phyloP scores from a whole-genome alignment of 2,888 invertebrate genomes.

The Agrypnus murinus region DNA sequence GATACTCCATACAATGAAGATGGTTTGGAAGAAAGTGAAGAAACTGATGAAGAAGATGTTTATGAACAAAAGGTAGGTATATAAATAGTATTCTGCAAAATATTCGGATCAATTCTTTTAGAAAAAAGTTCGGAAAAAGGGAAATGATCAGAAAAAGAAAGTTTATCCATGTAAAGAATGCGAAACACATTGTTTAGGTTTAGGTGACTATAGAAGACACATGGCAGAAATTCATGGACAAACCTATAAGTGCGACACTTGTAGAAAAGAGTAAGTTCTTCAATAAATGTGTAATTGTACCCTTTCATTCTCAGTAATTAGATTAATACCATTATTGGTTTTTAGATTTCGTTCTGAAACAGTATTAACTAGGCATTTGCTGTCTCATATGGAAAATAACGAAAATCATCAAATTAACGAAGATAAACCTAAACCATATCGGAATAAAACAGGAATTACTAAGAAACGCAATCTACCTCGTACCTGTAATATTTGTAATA shows the following conservation, averaged over 20 bases:
- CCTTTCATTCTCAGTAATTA: neutral
- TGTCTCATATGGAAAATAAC: constrained; percentile 32
- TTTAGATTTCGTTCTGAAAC: constrained; percentile 50
- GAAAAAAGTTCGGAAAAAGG: constrained; percentile 32
- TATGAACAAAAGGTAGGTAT: constrained; percentile 17
- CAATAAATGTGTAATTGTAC: too few relatives aligned
- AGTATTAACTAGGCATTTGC: constrained; percentile 45
- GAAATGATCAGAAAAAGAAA: constrained; percentile 40
- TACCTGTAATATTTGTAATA: constrained; percentile 63
- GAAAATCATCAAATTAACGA: constrained; percentile 17
- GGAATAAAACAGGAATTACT: constrained; percentile 54
- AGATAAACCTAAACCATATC: constrained; percentile 34
- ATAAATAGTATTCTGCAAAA: neutral
- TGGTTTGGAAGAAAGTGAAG: constrained; percentile 15
- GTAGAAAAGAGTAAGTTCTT: constrained; percentile 51
- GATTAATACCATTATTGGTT: neutral
- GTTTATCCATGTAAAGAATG: constrained; percentile 55
- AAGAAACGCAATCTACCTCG: constrained; percentile 57
- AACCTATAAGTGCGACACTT: constrained; percentile 51
- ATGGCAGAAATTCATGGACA: constrained; percentile 50
- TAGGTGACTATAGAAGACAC: constrained; percentile 55
- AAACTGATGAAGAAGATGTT: constrained; percentile 23
- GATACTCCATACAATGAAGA: neutral
- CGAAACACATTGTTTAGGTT: constrained; percentile 51
- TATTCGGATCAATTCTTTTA: constrained; percentile 15